Percentiles rank a stretch among this genome's conserved stretches.
Conservation (phyloP, 2,113 vertebrate genomes). For the Notechis scutatus region DNA sequence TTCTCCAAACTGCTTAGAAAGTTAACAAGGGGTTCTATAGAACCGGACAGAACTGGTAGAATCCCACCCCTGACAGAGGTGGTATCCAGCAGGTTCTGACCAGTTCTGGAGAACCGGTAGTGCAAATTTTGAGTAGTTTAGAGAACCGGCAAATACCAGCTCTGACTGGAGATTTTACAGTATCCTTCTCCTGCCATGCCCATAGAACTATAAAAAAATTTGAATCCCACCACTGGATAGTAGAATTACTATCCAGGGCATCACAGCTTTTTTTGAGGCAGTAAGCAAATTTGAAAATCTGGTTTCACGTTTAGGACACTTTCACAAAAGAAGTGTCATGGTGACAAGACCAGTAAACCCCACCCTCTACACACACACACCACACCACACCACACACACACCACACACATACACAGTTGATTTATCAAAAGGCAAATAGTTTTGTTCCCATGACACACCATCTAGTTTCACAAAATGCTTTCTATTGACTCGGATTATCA, state of each 20-base stretch:
- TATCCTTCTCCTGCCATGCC: too few relatives aligned
- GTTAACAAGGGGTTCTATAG: too few relatives aligned
- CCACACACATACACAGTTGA: background rate
- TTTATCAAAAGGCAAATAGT: background rate
- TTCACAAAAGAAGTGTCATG: background rate
- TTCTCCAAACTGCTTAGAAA: too few relatives aligned
- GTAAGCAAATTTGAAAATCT: background rate
- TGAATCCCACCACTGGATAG: too few relatives aligned
- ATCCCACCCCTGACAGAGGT: too few relatives aligned
- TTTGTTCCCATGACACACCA: background rate
- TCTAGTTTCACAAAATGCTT: background rate
- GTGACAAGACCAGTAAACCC: background rate
- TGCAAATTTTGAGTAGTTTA: too few relatives aligned
- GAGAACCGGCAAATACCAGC: too few relatives aligned
- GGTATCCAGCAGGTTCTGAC: too few relatives aligned
- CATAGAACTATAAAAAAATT: too few relatives aligned
- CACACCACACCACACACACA: background rate
- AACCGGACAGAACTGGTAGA: too few relatives aligned
- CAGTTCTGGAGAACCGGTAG: too few relatives aligned
- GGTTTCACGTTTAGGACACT: background rate
- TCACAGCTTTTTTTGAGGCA: background rate
- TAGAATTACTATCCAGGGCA: background rate
- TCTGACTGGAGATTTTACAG: too few relatives aligned
- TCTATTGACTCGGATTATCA: background rate
- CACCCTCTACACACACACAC: background rate